Percentiles rank a stretch among this genome's conserved stretches.
Conservation (phyloP, 2,113 vertebrate genomes). For the Ptychochromis oligacanthus region DNA sequence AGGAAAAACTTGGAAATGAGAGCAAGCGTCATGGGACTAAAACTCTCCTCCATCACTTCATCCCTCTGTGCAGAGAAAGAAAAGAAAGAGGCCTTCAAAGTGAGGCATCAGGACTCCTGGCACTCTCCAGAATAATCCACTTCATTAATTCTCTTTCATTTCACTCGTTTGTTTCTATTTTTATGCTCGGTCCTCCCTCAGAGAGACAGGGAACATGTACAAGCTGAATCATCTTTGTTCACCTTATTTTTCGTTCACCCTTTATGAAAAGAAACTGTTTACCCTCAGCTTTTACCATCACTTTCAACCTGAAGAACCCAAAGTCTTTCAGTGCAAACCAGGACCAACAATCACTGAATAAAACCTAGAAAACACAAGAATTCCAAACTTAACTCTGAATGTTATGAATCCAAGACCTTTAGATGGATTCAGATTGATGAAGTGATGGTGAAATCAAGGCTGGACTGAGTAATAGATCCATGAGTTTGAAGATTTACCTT, state of each 20-base stretch:
- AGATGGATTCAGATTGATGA: not conserved
- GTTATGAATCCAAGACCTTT: not conserved
- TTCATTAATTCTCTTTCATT: slow-evolving; percentile 15
- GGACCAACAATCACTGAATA: no score
- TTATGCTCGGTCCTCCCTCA: not conserved
- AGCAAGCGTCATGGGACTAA: not conserved
- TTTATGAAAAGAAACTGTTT: not conserved
- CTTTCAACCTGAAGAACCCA: not conserved
- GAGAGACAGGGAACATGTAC: not conserved
- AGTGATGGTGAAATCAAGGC: not conserved
- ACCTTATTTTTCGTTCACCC: no score
- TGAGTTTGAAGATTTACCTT: no score
- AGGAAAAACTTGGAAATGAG: slow-evolving; percentile 6
- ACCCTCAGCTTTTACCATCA: not conserved
- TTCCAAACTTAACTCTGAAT: no score
- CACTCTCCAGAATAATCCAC: slow-evolving; percentile 1
- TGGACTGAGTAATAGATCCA: not conserved
- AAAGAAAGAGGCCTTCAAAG: slow-evolving; percentile 6
- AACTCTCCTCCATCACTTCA: slow-evolving; percentile 1
- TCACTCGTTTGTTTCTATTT: slow-evolving; percentile 6
- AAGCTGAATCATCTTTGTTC: not conserved
- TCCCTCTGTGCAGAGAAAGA: not conserved
- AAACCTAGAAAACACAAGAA: no score
- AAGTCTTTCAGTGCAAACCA: not conserved
- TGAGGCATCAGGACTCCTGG: not conserved